Base-by-base conservation (phyloP, 2,113 vertebrate genomes). In the Diphyllodes magnificus region DNA sequence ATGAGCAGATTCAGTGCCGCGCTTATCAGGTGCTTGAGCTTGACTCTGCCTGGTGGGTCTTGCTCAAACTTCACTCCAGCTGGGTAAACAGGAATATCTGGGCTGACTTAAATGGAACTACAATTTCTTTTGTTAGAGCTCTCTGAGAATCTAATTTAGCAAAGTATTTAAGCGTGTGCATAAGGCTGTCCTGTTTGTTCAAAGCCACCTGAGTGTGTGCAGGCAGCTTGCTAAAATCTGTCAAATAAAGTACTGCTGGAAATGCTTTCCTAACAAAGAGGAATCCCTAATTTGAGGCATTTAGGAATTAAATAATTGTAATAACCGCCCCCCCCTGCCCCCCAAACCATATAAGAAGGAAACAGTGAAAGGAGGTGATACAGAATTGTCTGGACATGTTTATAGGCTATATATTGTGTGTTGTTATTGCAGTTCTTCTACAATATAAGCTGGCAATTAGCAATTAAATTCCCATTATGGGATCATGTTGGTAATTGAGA, bases 391-490 rank as follows among this genome's bases (percentile, higher is more conserved):
- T 92, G 83, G 94, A 85, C 81, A 91, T 83, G 66, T 86, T 82
- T 91, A 86, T 73, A n/a, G 92, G 89, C 71, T 93, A 37, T 88
- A 95, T 91, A 90, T 93, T 89, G 69, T 86, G 68, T 61, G 45
- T 42, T 87, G 84, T 90, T 90, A 71, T 16, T 93, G 59, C 76
- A 85, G 60, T 93, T 95, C 71, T 82, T 97, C 95, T 63, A 45
- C 86, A 92, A 71, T 93, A 92, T 91, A 97, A 97, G 83, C 87
- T 92, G 89, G 92, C 92, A 96, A 96, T 97, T 98, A 95, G 95
- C 96, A 97, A 96, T 97, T 97, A 98, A 97, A 97, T 97, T 97
- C 90, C 96, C 96, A 96, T 98, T 98, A 98, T 91, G 82, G 86
- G 86, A 97, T 97, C 97, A 96, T 97, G 88, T 93, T 75, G 53